These are phyloP conservation scores for Caranx ignobilis DNA, from an alignment of 2,113 vertebrate species.

Conservation along the genomic window DNA sequence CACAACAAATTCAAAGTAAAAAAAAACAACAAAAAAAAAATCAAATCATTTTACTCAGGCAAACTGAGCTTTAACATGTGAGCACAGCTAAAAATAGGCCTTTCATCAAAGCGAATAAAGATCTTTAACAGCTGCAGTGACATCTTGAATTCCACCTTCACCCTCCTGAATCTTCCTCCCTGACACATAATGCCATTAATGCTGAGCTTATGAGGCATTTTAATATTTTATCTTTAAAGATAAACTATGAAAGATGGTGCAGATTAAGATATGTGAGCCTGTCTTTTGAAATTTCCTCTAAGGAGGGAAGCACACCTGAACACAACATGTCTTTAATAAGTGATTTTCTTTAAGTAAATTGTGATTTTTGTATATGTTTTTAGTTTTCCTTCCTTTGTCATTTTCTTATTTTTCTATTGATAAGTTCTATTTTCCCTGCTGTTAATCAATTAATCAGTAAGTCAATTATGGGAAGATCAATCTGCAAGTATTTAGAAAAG, in stretches of 20 bases:
- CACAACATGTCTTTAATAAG: neutral
- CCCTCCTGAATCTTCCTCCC: slow-evolving; percentile 31
- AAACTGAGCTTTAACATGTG: slow-evolving; percentile 36
- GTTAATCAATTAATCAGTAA: neutral
- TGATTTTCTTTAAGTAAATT: neutral
- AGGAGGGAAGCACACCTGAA: neutral
- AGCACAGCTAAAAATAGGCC: slow-evolving; percentile 28
- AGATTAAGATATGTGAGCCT: slow-evolving; percentile 5
- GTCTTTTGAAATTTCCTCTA: neutral
- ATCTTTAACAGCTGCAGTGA: slow-evolving; percentile 38
- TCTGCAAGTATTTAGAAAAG: too few relatives aligned
- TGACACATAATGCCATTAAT: slow-evolving; percentile 6
- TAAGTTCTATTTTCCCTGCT: neutral
- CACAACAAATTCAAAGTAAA: neutral
- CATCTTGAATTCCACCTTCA: slow-evolving; percentile 51
- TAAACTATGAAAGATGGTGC: slow-evolving; percentile 12
- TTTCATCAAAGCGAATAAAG: slow-evolving; percentile 53
- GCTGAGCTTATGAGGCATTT: neutral
- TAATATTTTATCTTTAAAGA: neutral
- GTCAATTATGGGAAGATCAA: too few relatives aligned
- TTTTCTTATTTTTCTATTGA: neutral
- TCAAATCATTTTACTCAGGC: neutral
- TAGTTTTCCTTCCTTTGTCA: neutral
- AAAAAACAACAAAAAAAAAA: slow-evolving; percentile 23
- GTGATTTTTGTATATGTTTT: neutral